Base-by-base conservation (phyloP, 2,113 vertebrate genomes). In the Petromus typicus region DNA sequence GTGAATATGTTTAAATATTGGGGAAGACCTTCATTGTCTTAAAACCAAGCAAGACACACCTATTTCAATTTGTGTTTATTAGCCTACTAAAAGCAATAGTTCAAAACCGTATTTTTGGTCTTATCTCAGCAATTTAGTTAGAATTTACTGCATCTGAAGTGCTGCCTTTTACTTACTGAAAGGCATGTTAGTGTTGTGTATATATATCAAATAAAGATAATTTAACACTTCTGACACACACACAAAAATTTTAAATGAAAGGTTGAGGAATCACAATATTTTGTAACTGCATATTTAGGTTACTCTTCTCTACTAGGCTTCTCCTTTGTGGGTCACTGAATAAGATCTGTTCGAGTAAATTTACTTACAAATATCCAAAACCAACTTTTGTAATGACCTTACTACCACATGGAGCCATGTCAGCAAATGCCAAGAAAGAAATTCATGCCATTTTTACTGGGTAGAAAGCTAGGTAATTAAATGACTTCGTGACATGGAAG, bases 311-410 rank as follows among this genome's bases (percentile, higher is more conserved):
- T 85, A 32, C 12, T 25, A 88, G 22, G 32, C 22, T 95, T 76
- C 61, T 82, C 43, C 89, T 94, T 54, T 89, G 13, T 89, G 43
- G 85, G 56, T 91, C 93, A 61, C n/a, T 27, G 18, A 81, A 91
- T 13, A 86, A 78, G n/a, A 83, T 59, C 66, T 91, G n/a, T 76
- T 81, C 57, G 45, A 96, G 64, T 82, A 87, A n/a, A 34, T 95
- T 86, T 80, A 87, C 43, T 56, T 23, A 66, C 79, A 71, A 89
- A 91, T 76, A 93, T 51, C 4, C 32, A 59, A 93, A 88, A 82
- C 11, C 7, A 40, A 93, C 12, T 94, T 94, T 94, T 13, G 83
- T 67, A 86, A 90, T 80, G 5, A 79, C 32, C 25, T 95, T 67
- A 73, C 37, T 87, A 86, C 37, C 14, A 92, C 40, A 6, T 75